A percentile compares a stretch with the other conserved stretches of the same genome.
phyloP scores from a whole-genome alignment of 2,797 vertebrate species.

The Eutrigla gurnardus region DNA sequence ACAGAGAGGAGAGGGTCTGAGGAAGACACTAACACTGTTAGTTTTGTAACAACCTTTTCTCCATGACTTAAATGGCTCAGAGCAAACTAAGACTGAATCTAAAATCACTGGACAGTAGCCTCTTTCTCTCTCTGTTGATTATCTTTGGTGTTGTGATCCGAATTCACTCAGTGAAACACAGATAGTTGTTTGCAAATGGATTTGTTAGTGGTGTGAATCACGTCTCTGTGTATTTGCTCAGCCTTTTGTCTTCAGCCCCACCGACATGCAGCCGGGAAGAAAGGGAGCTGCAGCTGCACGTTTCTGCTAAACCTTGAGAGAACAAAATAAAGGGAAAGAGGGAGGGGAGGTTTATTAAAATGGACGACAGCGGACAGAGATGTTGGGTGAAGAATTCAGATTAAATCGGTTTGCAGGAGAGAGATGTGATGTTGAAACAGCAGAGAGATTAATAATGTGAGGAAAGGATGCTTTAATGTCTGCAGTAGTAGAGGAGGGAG shows the following conservation, averaged over 20 bases:
- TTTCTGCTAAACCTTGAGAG: background rate
- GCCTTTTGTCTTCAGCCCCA: background rate
- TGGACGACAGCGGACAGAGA: background rate
- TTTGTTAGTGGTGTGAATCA: background rate
- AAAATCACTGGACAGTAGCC: background rate
- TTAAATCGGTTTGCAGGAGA: background rate
- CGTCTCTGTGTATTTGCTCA: background rate
- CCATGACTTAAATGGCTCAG: too few relatives aligned
- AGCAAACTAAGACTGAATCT: too few relatives aligned
- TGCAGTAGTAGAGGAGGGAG: background rate
- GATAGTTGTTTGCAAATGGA: background rate
- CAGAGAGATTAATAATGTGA: background rate
- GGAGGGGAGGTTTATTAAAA: slow-evolving; percentile 17
- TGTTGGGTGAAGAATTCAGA: slow-evolving; percentile 1
- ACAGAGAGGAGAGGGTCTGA: background rate
- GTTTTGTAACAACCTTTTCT: too few relatives aligned
- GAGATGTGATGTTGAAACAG: background rate
- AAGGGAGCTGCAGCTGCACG: background rate
- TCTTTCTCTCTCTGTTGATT: background rate
- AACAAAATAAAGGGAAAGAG: background rate
- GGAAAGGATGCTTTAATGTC: background rate
- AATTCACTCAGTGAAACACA: background rate
- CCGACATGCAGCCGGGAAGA: background rate
- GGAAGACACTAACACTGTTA: background rate
- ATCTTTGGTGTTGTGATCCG: background rate